Conservation (phyloP, 1,140 invertebrate species). For the Bombus fervidus region DNA sequence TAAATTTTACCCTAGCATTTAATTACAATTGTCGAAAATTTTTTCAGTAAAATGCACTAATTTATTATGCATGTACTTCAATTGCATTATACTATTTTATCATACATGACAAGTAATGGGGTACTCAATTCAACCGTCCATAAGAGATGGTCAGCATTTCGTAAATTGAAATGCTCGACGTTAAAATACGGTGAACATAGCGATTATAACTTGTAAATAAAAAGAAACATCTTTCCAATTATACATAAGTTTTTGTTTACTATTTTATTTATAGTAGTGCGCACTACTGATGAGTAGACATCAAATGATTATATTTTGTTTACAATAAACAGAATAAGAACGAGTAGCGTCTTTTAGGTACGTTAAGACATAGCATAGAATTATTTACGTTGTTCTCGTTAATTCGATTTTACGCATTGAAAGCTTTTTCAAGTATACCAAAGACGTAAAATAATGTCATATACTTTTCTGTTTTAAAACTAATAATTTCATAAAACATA, state of each 20-base stretch:
- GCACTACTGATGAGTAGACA: slow-evolving; percentile 41
- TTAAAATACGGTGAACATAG: slow-evolving; percentile 51
- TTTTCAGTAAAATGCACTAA: neutral
- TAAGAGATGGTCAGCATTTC: slow-evolving; percentile 60
- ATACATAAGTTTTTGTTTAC: slow-evolving; percentile 26
- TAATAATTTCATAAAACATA: neutral
- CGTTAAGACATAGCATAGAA: neutral
- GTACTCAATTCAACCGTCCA: slow-evolving; percentile 69
- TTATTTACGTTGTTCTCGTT: slow-evolving; percentile 21
- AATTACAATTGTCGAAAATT: neutral
- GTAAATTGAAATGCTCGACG: slow-evolving; percentile 53
- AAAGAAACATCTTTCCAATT: slow-evolving; percentile 56
- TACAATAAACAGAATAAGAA: slow-evolving; percentile 18
- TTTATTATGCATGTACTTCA: slow-evolving; percentile 6
- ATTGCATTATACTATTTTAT: slow-evolving; percentile 30
- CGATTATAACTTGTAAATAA: slow-evolving; percentile 68
- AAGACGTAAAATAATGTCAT: slow-evolving; percentile 8
- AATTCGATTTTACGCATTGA: slow-evolving; percentile 13
- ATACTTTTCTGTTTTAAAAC: neutral
- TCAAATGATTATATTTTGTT: slow-evolving; percentile 35
- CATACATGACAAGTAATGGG: slow-evolving; percentile 32
- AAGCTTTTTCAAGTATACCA: neutral
- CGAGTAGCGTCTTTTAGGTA: slow-evolving; percentile 4
- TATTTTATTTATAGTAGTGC: slow-evolving; percentile 36
- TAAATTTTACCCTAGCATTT: slow-evolving; percentile 24